These are phyloP conservation scores for Drosophila pseudotalamancana DNA, from an alignment of 2,888 invertebrate species.

Conservation along the genomic window DNA sequence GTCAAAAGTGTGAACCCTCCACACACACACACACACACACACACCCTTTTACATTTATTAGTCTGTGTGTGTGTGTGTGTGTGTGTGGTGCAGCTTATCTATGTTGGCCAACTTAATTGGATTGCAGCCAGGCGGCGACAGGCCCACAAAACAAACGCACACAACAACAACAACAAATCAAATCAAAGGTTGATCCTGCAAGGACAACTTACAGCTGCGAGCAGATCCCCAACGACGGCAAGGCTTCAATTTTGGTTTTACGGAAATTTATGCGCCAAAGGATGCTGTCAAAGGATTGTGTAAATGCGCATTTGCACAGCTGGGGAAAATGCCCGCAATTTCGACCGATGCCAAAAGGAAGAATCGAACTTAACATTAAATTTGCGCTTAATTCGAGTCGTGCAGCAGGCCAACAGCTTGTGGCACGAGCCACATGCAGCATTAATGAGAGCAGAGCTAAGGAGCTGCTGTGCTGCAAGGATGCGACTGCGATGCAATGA, in stretches of 20 bases:
- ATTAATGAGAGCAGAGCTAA: constrained; percentile 12
- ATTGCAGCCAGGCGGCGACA: constrained; percentile 31
- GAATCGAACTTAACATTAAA: constrained; percentile 45
- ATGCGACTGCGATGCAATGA: constrained; percentile 48
- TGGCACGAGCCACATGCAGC: constrained; percentile 66
- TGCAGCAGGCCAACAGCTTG: constrained; percentile 6
- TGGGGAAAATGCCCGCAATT: constrained; percentile 6
- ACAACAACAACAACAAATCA: constrained; percentile 12
- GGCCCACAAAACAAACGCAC: constrained; percentile 11
- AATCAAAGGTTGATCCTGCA: constrained; percentile 22
- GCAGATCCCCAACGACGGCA: background rate
- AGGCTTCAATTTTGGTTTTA: background rate
- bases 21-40: background rate
- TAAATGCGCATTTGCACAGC: background rate
- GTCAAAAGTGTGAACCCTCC: constrained; percentile 29
- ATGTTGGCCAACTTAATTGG: constrained; percentile 59
- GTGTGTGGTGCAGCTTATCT: constrained; percentile 25
- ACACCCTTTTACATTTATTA: background rate
- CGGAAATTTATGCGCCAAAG: constrained; percentile 22
- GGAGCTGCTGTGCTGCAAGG: constrained; percentile 24
- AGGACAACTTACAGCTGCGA: background rate
- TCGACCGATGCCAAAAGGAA: constrained; percentile 30
- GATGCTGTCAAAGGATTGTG: constrained; percentile 4
- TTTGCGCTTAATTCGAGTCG: constrained; percentile 39
- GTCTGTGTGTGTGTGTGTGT: constrained; percentile 25